phyloP scores from a whole-genome alignment of 2,888 invertebrate genomes.

The Clivina fossor region DNA sequence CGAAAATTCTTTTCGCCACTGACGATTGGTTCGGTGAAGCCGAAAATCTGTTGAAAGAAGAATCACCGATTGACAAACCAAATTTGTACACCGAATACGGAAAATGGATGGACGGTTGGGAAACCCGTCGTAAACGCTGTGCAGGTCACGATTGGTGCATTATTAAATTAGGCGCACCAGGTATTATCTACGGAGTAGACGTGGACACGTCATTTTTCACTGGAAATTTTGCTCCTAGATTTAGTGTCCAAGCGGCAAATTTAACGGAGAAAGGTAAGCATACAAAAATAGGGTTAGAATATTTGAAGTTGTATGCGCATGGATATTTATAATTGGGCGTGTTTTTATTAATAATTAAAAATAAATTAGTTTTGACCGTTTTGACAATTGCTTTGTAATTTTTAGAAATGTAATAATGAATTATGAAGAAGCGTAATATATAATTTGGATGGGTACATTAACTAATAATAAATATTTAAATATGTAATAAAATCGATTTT shows the following conservation, averaged over 20 bases:
- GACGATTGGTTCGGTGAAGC: conserved; percentile 67
- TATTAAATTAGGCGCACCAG: conserved; percentile 59
- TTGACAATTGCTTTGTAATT: too few relatives aligned
- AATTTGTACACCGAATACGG: conserved; percentile 63
- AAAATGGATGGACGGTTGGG: conserved; percentile 73
- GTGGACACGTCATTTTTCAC: conserved; percentile 66
- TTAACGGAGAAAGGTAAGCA: conserved; percentile 56
- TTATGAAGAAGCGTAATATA: too few relatives aligned
- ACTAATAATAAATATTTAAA: too few relatives aligned
- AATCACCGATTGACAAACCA: conserved; percentile 59
- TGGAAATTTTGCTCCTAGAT: conserved; percentile 64
- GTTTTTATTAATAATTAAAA: too few relatives aligned
- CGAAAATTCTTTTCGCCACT: conserved; percentile 61
- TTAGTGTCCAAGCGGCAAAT: conserved; percentile 63
- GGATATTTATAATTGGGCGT: too few relatives aligned
- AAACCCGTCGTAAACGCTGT: conserved; percentile 62
- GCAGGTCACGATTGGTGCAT: conserved; percentile 67
- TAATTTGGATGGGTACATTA: too few relatives aligned
- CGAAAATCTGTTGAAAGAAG: conserved; percentile 60
- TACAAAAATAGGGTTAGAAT: too few relatives aligned
- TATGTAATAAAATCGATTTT: too few relatives aligned
- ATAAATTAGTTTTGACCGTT: too few relatives aligned
- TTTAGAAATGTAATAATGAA: too few relatives aligned
- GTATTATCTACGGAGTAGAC: conserved; percentile 58
- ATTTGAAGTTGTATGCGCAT: too few relatives aligned